These are phyloP conservation scores for Caenorhabditis parvicauda DNA, from an alignment of 2,888 invertebrate species.

Conservation along the genomic window DNA sequence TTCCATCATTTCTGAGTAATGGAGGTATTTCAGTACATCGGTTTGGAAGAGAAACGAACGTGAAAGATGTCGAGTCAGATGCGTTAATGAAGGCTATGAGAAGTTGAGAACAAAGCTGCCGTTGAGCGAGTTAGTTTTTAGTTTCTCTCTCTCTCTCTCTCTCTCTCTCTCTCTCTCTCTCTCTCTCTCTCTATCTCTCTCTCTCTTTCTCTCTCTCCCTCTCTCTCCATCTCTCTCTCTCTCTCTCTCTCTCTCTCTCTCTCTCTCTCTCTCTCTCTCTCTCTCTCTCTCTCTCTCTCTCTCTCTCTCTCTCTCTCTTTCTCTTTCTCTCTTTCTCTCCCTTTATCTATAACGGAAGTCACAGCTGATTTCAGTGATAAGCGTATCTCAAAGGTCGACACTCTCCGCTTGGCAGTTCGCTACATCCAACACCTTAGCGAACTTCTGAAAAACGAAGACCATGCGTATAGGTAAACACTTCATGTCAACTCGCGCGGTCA, in stretches of 20 bases:
- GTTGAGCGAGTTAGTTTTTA: slow-evolving; percentile 53
- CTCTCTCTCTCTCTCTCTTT: too few relatives aligned
- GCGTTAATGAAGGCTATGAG: slow-evolving; percentile 65
- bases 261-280: too few relatives aligned
- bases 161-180: too few relatives aligned
- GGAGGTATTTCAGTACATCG: slow-evolving; percentile 43
- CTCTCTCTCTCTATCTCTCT: too few relatives aligned
- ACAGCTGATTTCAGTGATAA: slow-evolving; percentile 54
- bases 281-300: too few relatives aligned
- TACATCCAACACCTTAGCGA: slow-evolving; percentile 62
- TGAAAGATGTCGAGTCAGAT: slow-evolving; percentile 63
- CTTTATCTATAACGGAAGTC: background rate
- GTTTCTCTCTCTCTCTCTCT: too few relatives aligned
- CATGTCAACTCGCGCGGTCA: background rate
- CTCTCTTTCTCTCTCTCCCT: too few relatives aligned
- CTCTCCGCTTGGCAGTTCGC: slow-evolving; percentile 62
- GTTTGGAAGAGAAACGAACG: slow-evolving; percentile 64
- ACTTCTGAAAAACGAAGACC: slow-evolving; percentile 38
- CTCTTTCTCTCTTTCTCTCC: background rate
- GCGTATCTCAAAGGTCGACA: slow-evolving; percentile 64
- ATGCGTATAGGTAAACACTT: slow-evolving; percentile 18
- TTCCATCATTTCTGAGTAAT: background rate
- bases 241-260: too few relatives aligned
- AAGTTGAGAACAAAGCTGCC: slow-evolving; percentile 62
- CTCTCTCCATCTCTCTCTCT: too few relatives aligned